Evolutionary conservation across 1,140 invertebrate species (phyloP).

Genomic region (Globodera ellingtonae): DNA sequence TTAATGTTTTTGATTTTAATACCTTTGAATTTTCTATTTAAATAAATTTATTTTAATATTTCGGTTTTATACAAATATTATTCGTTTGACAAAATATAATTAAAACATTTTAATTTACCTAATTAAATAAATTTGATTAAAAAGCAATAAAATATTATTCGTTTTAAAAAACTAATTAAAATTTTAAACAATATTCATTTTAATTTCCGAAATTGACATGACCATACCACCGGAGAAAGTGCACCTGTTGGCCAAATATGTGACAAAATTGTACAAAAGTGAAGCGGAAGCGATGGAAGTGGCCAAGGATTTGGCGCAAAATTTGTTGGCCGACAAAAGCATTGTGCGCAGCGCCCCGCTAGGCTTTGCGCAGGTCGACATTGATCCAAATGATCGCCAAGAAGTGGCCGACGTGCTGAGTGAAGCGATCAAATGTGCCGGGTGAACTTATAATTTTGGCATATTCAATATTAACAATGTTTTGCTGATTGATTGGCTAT

Average conservation of each 20-base stretch:
- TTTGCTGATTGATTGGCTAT: too few relatives aligned
- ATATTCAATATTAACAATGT: too few relatives aligned
- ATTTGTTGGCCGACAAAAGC: not conserved
- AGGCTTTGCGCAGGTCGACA: not conserved
- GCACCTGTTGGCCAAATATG: not conserved
- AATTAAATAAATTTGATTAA: too few relatives aligned
- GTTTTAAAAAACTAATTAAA: not conserved
- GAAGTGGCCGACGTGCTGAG: not conserved
- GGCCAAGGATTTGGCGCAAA: not conserved
- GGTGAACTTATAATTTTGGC: not conserved
- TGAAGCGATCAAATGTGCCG: not conserved
- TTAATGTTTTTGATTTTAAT: too few relatives aligned
- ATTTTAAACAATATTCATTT: not conserved
- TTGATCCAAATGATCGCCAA: not conserved
- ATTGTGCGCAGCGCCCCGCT: not conserved
- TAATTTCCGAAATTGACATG: not conserved
- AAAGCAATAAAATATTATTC: too few relatives aligned
- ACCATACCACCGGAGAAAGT: not conserved
- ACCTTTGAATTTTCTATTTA: too few relatives aligned
- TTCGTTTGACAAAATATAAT: too few relatives aligned
- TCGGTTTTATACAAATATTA: too few relatives aligned
- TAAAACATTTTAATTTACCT: too few relatives aligned
- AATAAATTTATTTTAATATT: too few relatives aligned
- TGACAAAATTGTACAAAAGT: not conserved
- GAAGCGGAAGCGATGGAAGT: not conserved